Percentiles rank a stretch among this genome's conserved stretches.
Conservation (phyloP, 2,113 vertebrate genomes). For the Columba janthina region DNA sequence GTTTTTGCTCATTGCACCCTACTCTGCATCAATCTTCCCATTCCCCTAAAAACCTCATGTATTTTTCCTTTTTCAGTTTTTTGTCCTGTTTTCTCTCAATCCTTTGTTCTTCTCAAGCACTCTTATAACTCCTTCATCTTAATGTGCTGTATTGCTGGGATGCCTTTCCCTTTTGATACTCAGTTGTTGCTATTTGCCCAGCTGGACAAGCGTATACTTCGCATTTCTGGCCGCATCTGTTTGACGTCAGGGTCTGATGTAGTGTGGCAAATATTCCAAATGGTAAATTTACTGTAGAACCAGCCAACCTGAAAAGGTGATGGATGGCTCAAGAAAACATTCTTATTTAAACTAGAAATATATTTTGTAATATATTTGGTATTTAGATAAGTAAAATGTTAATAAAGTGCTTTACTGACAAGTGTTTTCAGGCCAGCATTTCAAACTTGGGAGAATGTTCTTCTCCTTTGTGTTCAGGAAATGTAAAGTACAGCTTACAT, state of each 20-base stretch:
- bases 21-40: neutral
- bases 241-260: neutral
- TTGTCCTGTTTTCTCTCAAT: neutral
- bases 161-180: neutral
- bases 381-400: neutral
- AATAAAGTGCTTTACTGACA: neutral
- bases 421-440: neutral
- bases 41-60: neutral
- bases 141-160: neutral
- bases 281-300: neutral
- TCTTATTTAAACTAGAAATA: neutral
- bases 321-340: neutral
- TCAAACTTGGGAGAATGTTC: neutral
- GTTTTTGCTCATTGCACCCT: neutral
- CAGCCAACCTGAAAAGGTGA: neutral
- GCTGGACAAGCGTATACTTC: neutral
- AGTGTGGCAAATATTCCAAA: neutral
- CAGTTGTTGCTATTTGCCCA: constrained; percentile 36
- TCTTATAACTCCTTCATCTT: neutral
- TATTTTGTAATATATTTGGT: neutral
- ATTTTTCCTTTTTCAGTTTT: neutral
- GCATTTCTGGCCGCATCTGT: neutral
- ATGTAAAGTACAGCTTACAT: neutral
- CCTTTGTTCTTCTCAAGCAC: neutral
- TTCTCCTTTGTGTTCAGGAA: neutral